Evolutionary conservation across 2,113 vertebrate species (phyloP).

Genomic region (Neolamprologus falcicula): DNA sequence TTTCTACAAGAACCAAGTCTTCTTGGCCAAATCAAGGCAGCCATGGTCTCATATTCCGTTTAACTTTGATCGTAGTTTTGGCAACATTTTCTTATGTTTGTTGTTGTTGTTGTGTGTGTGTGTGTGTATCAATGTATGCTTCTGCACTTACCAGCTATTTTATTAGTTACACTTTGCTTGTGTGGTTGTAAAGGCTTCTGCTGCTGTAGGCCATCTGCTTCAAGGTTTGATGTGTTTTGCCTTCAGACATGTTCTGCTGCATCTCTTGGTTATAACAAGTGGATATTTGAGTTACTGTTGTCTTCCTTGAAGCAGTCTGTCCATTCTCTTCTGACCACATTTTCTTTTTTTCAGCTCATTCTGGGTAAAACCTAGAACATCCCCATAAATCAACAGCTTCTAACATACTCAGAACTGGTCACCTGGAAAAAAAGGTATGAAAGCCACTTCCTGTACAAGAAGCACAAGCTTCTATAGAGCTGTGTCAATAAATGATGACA

Average conservation of each 20-base stretch:
- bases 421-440: background rate
- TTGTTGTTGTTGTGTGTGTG: background rate
- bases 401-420: background rate
- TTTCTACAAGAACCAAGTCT: background rate
- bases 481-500: background rate
- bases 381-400: background rate
- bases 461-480: background rate
- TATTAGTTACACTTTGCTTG: background rate
- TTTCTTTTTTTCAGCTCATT: background rate
- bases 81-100: background rate
- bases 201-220: background rate
- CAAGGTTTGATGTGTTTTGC: background rate
- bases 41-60: background rate
- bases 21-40: background rate
- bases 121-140: background rate
- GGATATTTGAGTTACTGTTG: background rate
- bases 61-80: background rate
- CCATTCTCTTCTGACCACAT: background rate
- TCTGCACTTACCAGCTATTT: background rate
- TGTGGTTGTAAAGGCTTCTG: background rate
- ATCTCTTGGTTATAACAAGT: background rate
- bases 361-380: background rate
- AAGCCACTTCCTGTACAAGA: background rate
- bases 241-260: background rate
- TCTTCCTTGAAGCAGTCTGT: background rate